These are phyloP conservation scores for Caenorhabditis sp. DNA, from an alignment of 2,888 invertebrate species.

Conservation along the genomic window DNA sequence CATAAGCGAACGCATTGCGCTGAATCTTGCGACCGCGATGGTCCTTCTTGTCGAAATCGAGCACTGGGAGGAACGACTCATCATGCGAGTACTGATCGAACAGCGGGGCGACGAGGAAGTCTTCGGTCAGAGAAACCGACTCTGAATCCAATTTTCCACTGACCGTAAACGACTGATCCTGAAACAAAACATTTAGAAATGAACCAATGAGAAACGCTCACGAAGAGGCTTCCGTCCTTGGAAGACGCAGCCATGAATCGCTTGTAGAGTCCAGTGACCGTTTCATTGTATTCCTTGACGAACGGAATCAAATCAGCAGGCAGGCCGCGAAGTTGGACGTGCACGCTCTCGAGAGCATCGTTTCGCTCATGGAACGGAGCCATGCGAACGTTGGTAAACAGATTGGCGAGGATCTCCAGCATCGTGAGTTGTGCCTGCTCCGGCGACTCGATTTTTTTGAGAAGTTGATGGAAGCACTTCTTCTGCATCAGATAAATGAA, in stretches of 20 bases:
- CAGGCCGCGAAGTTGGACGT: conserved; percentile 39
- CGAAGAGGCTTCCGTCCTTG: conserved; percentile 63
- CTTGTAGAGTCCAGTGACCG: conserved; percentile 66
- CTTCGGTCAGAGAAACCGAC: conserved; percentile 46
- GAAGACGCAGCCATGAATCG: conserved; percentile 68
- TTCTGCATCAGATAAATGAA: conserved; percentile 75
- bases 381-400: conserved; percentile 74
- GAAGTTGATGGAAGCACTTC: conserved; percentile 71
- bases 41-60: conserved; percentile 65
- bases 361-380: conserved; percentile 68
- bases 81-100: conserved; percentile 71
- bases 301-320: conserved; percentile 22
- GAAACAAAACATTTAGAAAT: background rate
- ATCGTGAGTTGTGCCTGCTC: conserved; percentile 66
- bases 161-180: conserved; percentile 48
- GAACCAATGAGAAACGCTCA: conserved; percentile 11
- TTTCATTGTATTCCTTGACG: conserved; percentile 71
- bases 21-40: conserved; percentile 74
- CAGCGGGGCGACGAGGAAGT: conserved; percentile 67
- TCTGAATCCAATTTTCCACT: conserved; percentile 49
- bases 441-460: conserved; percentile 53
- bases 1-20: conserved; percentile 75
- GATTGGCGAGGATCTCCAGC: conserved; percentile 70
- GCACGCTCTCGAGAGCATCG: conserved; percentile 40
- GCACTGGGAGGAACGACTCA: conserved; percentile 66